Percentiles rank a stretch among this genome's conserved stretches.
Evolutionary conservation across 1,140 invertebrate species (phyloP).

Genomic region (Drosophila carrolli): DNA sequence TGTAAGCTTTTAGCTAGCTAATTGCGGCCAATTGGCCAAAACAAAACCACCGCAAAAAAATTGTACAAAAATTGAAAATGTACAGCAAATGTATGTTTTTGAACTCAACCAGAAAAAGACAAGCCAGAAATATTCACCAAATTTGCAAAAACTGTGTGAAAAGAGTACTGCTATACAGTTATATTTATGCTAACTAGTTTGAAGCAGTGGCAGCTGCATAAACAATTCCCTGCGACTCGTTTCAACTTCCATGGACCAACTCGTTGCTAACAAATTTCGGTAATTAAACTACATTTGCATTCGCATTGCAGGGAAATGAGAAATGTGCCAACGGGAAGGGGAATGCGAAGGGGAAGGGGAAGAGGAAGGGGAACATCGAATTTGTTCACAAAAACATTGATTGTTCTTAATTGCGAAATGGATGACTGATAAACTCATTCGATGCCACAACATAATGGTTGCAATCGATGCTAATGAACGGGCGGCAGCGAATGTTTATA

Average conservation of each 20-base stretch:
- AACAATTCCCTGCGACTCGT: constrained; percentile 47
- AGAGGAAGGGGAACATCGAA: neutral
- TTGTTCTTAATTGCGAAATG: constrained; percentile 45
- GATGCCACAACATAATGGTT: constrained; percentile 23
- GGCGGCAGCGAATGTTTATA: constrained; percentile 10
- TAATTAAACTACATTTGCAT: constrained; percentile 37
- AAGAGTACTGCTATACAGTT: constrained; percentile 37
- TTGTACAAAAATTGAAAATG: constrained; percentile 19
- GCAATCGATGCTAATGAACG: constrained; percentile 40
- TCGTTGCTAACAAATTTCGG: constrained; percentile 31
- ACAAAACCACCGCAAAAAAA: constrained; percentile 46
- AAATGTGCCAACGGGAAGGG: neutral
- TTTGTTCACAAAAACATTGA: constrained; percentile 41
- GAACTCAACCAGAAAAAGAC: constrained; percentile 34
- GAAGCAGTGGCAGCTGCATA: constrained; percentile 63
- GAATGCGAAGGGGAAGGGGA: too few species aligned
- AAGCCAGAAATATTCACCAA: constrained; percentile 18
- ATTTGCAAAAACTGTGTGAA: constrained; percentile 7
- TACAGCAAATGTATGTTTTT: constrained; percentile 15
- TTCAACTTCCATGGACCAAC: constrained; percentile 27
- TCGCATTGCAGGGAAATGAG: neutral
- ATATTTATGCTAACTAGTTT: constrained; percentile 69
- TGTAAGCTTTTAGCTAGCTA: constrained; percentile 58
- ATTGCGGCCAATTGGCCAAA: constrained; percentile 60
- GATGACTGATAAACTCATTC: constrained; percentile 40